A percentile compares a stretch with the other conserved stretches of the same genome.
Conservation (phyloP, 1,140 invertebrate genomes). For the Platyura marginata region DNA sequence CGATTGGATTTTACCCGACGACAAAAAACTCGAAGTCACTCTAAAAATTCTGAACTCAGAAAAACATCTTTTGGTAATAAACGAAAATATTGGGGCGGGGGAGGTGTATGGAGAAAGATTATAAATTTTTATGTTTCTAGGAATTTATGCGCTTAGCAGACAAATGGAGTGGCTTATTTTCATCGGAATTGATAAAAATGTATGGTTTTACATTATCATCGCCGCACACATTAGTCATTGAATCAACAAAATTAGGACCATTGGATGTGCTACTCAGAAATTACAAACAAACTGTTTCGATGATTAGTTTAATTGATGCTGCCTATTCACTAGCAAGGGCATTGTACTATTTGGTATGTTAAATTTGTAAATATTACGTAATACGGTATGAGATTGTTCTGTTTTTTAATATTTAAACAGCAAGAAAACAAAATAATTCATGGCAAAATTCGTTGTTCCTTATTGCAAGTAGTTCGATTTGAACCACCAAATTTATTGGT, state of each 20-base stretch:
- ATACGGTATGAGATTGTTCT: background rate
- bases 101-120: no score
- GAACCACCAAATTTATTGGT: constrained; percentile 41
- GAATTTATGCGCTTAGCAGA: constrained; percentile 58
- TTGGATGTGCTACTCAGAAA: constrained; percentile 50
- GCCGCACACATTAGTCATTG: constrained; percentile 60
- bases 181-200: constrained; percentile 48
- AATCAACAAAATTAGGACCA: constrained; percentile 56
- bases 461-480: constrained; percentile 45
- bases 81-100: no score
- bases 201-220: constrained; percentile 57
- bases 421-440: constrained; percentile 63
- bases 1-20: constrained; percentile 39
- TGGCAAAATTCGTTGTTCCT: constrained; percentile 70
- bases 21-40: constrained; percentile 51
- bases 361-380: no score
- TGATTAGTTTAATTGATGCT: constrained; percentile 59
- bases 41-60: constrained; percentile 56
- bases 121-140: constrained; percentile 33
- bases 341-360: constrained; percentile 25
- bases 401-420: constrained; percentile 23
- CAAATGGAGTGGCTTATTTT: constrained; percentile 55
- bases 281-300: constrained; percentile 31
- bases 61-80: constrained; percentile 34
- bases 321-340: constrained; percentile 55